Base-by-base conservation (phyloP, 2,113 vertebrate species). In the Vimba vimba region DNA sequence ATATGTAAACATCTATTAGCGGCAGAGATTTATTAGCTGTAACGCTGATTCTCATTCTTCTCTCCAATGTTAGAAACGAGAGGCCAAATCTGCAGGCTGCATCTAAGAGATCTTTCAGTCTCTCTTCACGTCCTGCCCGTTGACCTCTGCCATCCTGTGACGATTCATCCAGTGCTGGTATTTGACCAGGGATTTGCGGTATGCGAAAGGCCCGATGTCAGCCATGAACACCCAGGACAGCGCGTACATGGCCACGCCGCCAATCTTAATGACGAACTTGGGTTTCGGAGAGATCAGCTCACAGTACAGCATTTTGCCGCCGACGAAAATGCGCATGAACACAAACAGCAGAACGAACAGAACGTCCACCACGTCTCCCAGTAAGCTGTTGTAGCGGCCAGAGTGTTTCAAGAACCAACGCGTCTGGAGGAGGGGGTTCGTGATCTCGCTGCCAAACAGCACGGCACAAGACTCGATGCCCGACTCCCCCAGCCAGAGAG, bases 351-450 rank as follows among this genome's bases (percentile, higher is more conserved):
- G 91, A 91, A 99, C 96, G 4, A 99, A 99, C 78, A 96, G 89
- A 79, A 97, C 92, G 82, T 99, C 98, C 90, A 98, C 97, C 43
- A 93, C 8, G 0, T 97, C 95, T 0, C 97, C 98, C 0, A 94
- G 90, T 82, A 94, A 84, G 19, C 93, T 95, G 85, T 96, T 92
- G 86, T 97, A 97, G 30, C 30, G 94, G 0, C 97, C 97, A 3
- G 93, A 95, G 92, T 97, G 96, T 86, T 97, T 96, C 85, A 99
- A 95, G 93, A 99, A 99, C 98, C 98, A 99, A 89, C 98, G 97
- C 1, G 96, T 92, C 94, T 99, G 98, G 60, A 99, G 94, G 77
- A 99, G 95, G 0, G 98, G 98, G 94, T 99, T 99, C 81, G 98
- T 99, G 91, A 99, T 95, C 93, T 99, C 98, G 1, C 97, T 98